A percentile compares a stretch with the other conserved stretches of the same genome.
phyloP scores from a whole-genome alignment of 1,140 invertebrate genomes.

The Micrasema longulum region DNA sequence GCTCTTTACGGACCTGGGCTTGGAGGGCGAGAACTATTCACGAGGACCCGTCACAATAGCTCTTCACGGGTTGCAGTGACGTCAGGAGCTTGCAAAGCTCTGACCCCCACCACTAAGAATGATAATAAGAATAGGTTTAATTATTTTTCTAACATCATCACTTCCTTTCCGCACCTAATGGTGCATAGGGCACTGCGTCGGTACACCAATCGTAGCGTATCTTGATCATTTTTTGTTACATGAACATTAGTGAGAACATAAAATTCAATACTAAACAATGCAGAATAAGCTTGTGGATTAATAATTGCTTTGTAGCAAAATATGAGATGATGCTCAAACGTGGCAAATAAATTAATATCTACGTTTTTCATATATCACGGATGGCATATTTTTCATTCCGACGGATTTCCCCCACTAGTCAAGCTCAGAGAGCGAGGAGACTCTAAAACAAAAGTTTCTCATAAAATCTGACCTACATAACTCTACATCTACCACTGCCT shows the following conservation, averaged over 20 bases:
- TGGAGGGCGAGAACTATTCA: too few relatives aligned
- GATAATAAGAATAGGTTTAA: too few relatives aligned
- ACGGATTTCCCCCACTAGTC: slow-evolving; percentile 20
- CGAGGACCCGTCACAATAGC: too few relatives aligned
- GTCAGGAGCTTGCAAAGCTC: too few relatives aligned
- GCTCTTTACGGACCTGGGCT: too few relatives aligned
- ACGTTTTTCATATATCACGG: neutral
- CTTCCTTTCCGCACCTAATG: too few relatives aligned
- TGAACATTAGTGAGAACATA: neutral
- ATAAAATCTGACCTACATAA: slow-evolving; percentile 41
- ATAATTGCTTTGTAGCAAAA: neutral
- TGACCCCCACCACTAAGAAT: too few relatives aligned
- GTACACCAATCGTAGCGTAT: too few relatives aligned
- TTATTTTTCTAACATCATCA: too few relatives aligned
- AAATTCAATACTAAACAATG: neutral
- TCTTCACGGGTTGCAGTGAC: too few relatives aligned
- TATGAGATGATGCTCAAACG: neutral
- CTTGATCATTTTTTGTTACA: too few relatives aligned
- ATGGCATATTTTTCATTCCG: slow-evolving; percentile 13
- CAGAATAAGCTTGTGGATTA: neutral
- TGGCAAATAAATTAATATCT: neutral
- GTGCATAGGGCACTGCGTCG: too few relatives aligned
- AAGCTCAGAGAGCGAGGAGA: neutral
- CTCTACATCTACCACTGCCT: slow-evolving; percentile 13
- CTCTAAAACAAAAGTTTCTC: slow-evolving; percentile 23